These are phyloP conservation scores for Drosophila sulfurigaster DNA, from an alignment of 1,140 invertebrate species.

Conservation along the genomic window DNA sequence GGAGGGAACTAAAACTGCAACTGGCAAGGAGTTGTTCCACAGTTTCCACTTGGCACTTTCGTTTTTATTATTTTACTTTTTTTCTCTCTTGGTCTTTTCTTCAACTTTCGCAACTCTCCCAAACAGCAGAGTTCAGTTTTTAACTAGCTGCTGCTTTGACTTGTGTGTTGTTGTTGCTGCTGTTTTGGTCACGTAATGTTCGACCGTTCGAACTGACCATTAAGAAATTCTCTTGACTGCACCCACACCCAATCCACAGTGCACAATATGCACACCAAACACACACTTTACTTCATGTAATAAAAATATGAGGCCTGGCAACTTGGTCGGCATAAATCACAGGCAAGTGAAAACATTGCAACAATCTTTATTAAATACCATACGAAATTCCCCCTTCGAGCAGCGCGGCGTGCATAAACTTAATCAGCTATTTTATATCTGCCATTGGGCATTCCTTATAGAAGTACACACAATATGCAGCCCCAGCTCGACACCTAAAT, in stretches of 20 bases:
- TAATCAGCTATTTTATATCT: constrained; percentile 68
- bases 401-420: constrained; percentile 63
- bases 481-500: constrained; percentile 39
- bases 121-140: constrained; percentile 22
- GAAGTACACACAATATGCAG: constrained; percentile 4
- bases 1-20: constrained; percentile 30
- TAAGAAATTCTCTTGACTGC: constrained; percentile 68
- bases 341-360: constrained; percentile 64
- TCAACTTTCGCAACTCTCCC: constrained; percentile 46
- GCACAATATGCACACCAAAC: too few species aligned
- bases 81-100: constrained; percentile 25
- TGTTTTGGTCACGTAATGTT: constrained; percentile 66
- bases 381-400: constrained; percentile 22
- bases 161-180: background rate
- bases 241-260: constrained; percentile 34
- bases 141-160: constrained; percentile 16
- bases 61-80: constrained; percentile 10
- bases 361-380: constrained; percentile 50
- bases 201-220: constrained; percentile 57
- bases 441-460: constrained; percentile 37
- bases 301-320: constrained; percentile 24
- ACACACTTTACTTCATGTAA: constrained; percentile 17
- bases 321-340: constrained; percentile 68
- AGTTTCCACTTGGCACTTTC: constrained; percentile 66
- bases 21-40: constrained; percentile 44